These are phyloP conservation scores for Cybosia mesomella DNA, from an alignment of 2,888 invertebrate genomes.

Conservation along the genomic window DNA sequence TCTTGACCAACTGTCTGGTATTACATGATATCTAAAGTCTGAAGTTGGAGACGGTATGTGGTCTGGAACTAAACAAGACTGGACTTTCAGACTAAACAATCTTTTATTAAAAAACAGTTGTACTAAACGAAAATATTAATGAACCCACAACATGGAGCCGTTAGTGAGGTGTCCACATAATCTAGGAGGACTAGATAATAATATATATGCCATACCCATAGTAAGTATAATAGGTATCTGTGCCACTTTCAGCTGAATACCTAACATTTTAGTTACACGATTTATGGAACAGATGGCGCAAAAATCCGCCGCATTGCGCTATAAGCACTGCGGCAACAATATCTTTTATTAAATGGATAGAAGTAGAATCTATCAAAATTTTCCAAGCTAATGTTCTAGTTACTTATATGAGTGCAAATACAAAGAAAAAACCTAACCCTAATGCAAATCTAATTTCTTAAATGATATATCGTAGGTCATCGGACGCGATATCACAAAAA, in stretches of 20 bases:
- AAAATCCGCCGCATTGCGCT: conserved; percentile 48
- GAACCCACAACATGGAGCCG: not conserved
- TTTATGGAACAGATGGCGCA: conserved; percentile 46
- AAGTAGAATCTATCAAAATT: conserved; percentile 18
- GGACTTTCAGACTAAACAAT: too few species aligned
- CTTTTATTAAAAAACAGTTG: too few species aligned
- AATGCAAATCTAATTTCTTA: not conserved
- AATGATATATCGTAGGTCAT: not conserved
- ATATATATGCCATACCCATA: not conserved
- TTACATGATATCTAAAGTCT: too few species aligned
- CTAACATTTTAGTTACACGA: conserved; percentile 18
- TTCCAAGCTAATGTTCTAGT: not conserved
- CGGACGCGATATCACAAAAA: not conserved
- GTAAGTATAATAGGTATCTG: not conserved
- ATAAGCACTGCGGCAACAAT: conserved; percentile 40
- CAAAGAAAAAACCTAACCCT: too few species aligned
- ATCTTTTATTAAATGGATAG: not conserved
- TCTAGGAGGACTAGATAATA: not conserved
- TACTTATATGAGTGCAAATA: not conserved
- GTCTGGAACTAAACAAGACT: too few species aligned
- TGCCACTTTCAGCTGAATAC: conserved; percentile 1
- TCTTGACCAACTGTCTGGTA: too few species aligned
- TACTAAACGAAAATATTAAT: not conserved
- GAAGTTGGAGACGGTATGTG: too few species aligned
- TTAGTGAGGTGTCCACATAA: not conserved